Percentiles rank a stretch among this genome's conserved stretches.
Conservation (phyloP, 2,113 vertebrate genomes). For the Ictalurus punctatus region DNA sequence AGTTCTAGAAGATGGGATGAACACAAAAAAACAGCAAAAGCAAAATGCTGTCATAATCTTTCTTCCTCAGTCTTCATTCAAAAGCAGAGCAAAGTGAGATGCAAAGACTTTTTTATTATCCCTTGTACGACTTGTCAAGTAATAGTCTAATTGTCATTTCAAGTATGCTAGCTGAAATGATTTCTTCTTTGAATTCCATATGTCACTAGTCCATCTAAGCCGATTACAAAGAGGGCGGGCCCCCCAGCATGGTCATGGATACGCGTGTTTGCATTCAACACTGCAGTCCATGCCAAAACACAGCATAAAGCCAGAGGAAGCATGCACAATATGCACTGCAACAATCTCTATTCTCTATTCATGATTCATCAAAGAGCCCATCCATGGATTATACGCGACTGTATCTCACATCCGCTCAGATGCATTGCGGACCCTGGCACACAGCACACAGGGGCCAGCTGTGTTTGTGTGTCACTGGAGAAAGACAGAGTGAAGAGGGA, state of each 20-base stretch:
- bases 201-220: constrained; percentile 31
- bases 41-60: not conserved
- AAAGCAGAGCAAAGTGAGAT: not conserved
- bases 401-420: constrained; percentile 54
- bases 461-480: constrained; percentile 48
- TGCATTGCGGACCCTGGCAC: constrained; percentile 52
- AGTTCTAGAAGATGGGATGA: not conserved
- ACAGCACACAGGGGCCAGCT: constrained; percentile 52
- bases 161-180: constrained; percentile 1
- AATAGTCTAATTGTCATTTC: not conserved
- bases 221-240: constrained; percentile 9
- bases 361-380: constrained; percentile 43
- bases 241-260: constrained; percentile 30
- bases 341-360: constrained; percentile 44
- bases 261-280: constrained; percentile 41
- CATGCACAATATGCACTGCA: constrained; percentile 28
- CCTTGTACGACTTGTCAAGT: not conserved
- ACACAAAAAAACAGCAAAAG: not conserved
- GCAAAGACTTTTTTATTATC: not conserved
- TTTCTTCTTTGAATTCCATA: constrained; percentile 36
- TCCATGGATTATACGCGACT: constrained; percentile 49
- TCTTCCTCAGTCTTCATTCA: not conserved
- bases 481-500: constrained; percentile 45
- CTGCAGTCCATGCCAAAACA: constrained; percentile 23
- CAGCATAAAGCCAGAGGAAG: constrained; percentile 36